Evolutionary conservation across 2,888 invertebrate species (phyloP).

Genomic region (Lathronympha strigana): DNA sequence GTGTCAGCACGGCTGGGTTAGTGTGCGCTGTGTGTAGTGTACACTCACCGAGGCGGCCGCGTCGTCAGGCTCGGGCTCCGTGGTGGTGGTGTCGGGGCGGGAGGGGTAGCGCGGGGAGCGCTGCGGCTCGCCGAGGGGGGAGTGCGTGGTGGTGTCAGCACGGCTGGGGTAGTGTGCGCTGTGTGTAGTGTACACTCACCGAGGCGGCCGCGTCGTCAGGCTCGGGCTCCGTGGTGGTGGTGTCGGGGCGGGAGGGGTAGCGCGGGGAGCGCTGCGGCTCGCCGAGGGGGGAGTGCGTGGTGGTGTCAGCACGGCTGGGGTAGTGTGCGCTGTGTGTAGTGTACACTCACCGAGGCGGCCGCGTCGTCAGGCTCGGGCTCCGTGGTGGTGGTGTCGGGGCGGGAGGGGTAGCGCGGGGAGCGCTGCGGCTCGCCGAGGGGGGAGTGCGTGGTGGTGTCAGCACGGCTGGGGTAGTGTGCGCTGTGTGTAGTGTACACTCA

Average conservation of each 20-base stretch:
- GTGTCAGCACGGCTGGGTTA: background rate
- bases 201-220: background rate
- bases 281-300: background rate
- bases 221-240: conserved; percentile 7
- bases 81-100: conserved; percentile 38
- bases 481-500: conserved; percentile 48
- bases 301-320: background rate
- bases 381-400: conserved; percentile 64
- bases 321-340: background rate
- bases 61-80: conserved; percentile 17
- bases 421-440: conserved; percentile 38
- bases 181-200: background rate
- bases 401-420: conserved; percentile 51
- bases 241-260: background rate
- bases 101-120: conserved; percentile 48
- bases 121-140: too few relatives aligned
- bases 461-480: background rate
- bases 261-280: too few relatives aligned
- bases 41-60: conserved; percentile 70
- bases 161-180: too few relatives aligned
- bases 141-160: conserved; percentile 90
- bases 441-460: background rate
- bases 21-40: background rate
- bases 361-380: conserved; percentile 42
- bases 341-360: conserved; percentile 67